Conservation (phyloP, 2,888 invertebrate genomes). For the Argynnis bischoffii region DNA sequence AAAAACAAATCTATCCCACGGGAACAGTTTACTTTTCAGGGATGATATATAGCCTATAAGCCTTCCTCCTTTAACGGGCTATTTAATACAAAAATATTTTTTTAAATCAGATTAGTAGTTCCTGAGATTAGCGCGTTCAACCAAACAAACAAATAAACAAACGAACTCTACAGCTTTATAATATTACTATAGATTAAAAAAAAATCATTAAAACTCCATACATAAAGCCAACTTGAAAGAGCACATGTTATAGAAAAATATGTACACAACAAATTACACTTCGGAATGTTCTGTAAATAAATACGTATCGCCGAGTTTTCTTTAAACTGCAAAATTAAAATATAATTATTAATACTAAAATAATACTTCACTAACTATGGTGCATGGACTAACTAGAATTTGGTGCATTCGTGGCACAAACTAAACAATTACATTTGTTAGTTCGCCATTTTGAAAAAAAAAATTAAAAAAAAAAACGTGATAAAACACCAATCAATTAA, state of each 20-base stretch:
- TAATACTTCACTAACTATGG: constrained; percentile 19
- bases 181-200: neutral
- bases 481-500: constrained; percentile 1
- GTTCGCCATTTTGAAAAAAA: neutral
- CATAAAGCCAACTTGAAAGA: neutral
- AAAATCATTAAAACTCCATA: neutral
- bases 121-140: too few species aligned
- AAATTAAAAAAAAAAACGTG: neutral
- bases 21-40: too few species aligned
- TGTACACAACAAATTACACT: neutral
- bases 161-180: too few species aligned
- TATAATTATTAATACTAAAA: constrained; percentile 15
- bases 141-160: too few species aligned
- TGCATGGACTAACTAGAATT: constrained; percentile 19
- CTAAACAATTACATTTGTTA: neutral
- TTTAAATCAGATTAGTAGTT: too few species aligned
- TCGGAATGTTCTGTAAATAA: constrained; percentile 19
- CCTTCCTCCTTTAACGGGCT: too few species aligned
- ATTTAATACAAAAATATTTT: too few species aligned
- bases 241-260: constrained; percentile 11
- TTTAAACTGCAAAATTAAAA: constrained; percentile 14
- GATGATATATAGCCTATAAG: too few species aligned
- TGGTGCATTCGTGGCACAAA: constrained; percentile 17
- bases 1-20: too few species aligned
- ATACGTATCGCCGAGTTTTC: constrained; percentile 6